phyloP scores from a whole-genome alignment of 2,113 vertebrate species.

The Scalopus aquaticus region DNA sequence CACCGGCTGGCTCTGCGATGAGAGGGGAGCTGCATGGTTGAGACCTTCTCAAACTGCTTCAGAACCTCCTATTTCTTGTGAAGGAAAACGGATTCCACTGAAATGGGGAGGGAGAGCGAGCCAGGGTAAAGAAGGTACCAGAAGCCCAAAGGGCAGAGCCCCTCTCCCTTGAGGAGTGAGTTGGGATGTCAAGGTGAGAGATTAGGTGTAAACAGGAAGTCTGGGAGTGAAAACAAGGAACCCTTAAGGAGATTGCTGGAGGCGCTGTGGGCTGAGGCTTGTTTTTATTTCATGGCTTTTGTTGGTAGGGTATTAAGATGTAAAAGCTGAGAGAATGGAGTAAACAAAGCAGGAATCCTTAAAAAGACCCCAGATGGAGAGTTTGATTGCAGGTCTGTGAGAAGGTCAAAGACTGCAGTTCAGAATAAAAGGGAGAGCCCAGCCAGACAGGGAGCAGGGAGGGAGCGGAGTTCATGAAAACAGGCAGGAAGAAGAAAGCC shows the following conservation, averaged over 20 bases:
- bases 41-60: neutral
- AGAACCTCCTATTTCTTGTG: neutral
- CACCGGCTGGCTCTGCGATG: too few relatives aligned
- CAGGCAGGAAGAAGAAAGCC: neutral
- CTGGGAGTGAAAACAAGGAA: neutral
- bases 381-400: accelerated
- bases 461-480: neutral
- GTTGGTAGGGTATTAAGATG: neutral
- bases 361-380: neutral
- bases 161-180: neutral
- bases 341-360: neutral
- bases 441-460: accelerated
- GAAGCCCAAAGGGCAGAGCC: neutral
- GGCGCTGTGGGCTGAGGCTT: too few relatives aligned
- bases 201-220: neutral
- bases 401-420: neutral
- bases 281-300: neutral
- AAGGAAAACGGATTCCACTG: neutral
- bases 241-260: too few relatives aligned
- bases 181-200: neutral
- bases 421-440: too few relatives aligned
- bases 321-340: neutral
- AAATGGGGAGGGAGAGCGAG: accelerated
- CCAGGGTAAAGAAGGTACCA: neutral
- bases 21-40: too few relatives aligned